A percentile compares a stretch with the other conserved stretches of the same genome.
phyloP scores from a whole-genome alignment of 2,797 vertebrate species.

The Vultur gryphus region DNA sequence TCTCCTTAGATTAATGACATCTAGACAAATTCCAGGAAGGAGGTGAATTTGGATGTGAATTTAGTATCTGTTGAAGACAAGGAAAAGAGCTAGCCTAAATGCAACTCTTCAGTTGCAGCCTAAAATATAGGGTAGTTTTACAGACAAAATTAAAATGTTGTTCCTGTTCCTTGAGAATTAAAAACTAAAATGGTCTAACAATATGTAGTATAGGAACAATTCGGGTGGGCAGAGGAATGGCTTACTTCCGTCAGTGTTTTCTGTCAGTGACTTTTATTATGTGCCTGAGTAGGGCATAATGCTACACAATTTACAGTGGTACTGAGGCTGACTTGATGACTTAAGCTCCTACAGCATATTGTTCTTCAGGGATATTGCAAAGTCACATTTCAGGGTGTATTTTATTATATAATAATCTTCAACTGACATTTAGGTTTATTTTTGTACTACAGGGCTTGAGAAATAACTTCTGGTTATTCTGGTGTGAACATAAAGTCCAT shows the following conservation, averaged over 20 bases:
- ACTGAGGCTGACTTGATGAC: not conserved
- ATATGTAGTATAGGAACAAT: not conserved
- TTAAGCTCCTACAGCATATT: not conserved
- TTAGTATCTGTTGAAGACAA: not conserved
- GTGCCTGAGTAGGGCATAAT: not conserved
- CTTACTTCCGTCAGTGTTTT: not conserved
- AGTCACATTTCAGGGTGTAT: not conserved
- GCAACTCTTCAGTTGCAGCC: not conserved
- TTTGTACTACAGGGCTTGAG: not conserved
- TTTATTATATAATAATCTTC: not conserved
- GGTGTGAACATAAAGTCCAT: not conserved
- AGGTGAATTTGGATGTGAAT: not conserved
- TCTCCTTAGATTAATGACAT: constrained; percentile 23
- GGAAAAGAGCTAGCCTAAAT: not conserved
- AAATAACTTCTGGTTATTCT: not conserved
- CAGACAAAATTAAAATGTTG: not conserved
- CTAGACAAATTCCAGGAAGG: constrained; percentile 5
- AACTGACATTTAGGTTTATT: not conserved
- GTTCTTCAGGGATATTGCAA: not conserved
- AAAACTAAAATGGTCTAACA: not conserved
- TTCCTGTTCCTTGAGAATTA: not conserved
- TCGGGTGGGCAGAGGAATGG: not conserved
- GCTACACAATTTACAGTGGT: not conserved
- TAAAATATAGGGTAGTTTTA: not conserved
- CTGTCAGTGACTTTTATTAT: not conserved